Evolutionary conservation across 2,888 invertebrate species (phyloP), one percentile per base, ranked within the genome.

Genomic region (Mechanitis messenoides): DNA sequence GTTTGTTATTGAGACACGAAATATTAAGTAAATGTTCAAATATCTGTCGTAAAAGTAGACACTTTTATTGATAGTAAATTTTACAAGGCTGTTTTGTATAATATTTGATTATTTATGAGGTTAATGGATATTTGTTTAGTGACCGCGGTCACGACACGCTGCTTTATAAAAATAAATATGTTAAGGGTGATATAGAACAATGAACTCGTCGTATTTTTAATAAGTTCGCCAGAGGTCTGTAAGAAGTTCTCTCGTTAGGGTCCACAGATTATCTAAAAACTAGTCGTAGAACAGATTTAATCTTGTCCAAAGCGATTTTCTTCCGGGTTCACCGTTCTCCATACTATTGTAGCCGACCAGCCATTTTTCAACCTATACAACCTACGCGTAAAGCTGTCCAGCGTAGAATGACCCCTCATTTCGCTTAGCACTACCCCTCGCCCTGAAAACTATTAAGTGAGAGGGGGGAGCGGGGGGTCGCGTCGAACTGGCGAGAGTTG

Each of bases 361-460:
- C 84, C 87, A 87, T 89, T 89, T 88, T 89, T 88, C 88, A 87
- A 85, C 78, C 78, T 81, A 83, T 81, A 80, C 87, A 86, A 82
- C 88, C 88, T 87, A 89, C 88, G 87, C 87, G 78, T 76, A 73
- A 69, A 67, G 60, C 58, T 70, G 61, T 60, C 87, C 83, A 80
- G 47, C 53, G 9, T 70, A 70, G 53, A n/a, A 47, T 71, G 84
- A 81, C 71, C 84, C 69, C 74, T 69, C 68, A 70, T 69, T 70
- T 69, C 67, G 69, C 70, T 68, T 61, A 70, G 64, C 67, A 66
- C 67, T 59, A 63, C 69, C 65, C 62, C 60, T 63, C 45, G 55
- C 59, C 56, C 45, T 59, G 54, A 54, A 54, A 57, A 50, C 38
- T 50, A 60, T 58, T 50, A 57, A 58, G 61, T 56, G 47, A 55